These are phyloP conservation scores for Tachystola acroxantha DNA, from an alignment of 2,888 invertebrate species.

Conservation along the genomic window DNA sequence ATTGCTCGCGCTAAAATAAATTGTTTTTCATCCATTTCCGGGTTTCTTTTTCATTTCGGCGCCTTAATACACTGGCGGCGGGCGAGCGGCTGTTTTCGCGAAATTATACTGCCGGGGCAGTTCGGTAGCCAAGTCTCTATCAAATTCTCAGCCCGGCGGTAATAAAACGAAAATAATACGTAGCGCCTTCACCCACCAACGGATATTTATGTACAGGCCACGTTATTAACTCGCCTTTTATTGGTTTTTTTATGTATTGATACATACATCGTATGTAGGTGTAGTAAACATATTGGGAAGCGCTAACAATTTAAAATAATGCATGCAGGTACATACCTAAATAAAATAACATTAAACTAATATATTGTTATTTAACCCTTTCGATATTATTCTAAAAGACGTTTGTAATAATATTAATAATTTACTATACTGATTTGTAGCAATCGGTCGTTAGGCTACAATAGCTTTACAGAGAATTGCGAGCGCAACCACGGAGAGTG, in stretches of 20 bases:
- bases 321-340: too few species aligned
- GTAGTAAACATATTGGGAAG: neutral
- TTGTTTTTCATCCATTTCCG: constrained; percentile 62
- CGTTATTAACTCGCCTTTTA: constrained; percentile 53
- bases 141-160: constrained; percentile 55
- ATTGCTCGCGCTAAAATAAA: constrained; percentile 49
- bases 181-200: constrained; percentile 38
- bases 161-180: constrained; percentile 69
- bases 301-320: too few species aligned
- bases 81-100: constrained; percentile 54
- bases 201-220: constrained; percentile 54
- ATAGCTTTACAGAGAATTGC: neutral
- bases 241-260: constrained; percentile 30
- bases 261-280: neutral
- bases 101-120: constrained; percentile 58
- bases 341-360: too few species aligned
- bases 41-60: constrained; percentile 60
- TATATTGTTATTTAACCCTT: too few species aligned
- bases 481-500: constrained; percentile 12
- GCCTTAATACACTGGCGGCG: constrained; percentile 57
- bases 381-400: too few species aligned
- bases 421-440: too few species aligned
- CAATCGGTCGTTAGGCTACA: too few species aligned
- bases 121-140: constrained; percentile 65
- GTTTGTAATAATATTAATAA: too few species aligned